Evolutionary conservation across 2,888 invertebrate genomes (phyloP).

Genomic region (Andrena flavipes): DNA sequence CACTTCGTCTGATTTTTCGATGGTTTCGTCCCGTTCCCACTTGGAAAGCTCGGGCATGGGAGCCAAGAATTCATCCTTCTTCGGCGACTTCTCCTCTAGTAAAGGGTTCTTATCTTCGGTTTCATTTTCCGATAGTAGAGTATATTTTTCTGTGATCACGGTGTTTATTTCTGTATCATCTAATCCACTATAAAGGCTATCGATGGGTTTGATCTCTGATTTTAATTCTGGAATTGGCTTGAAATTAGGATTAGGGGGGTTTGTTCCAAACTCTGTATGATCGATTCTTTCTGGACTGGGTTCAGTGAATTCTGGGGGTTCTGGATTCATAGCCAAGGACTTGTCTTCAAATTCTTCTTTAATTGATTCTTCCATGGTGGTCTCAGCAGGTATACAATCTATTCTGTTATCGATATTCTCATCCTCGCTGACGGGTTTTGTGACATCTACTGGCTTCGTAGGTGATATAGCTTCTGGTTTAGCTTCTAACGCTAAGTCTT

Average conservation of each 20-base stretch:
- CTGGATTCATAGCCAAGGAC: slow-evolving; percentile 81
- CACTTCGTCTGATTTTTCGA: slow-evolving; percentile 82
- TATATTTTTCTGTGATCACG: slow-evolving; percentile 77
- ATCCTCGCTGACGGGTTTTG: slow-evolving; percentile 63
- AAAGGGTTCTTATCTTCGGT: slow-evolving; percentile 67
- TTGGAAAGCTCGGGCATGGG: slow-evolving; percentile 93
- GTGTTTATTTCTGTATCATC: slow-evolving; percentile 81
- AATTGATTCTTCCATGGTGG: slow-evolving; percentile 49
- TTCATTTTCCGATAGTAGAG: slow-evolving; percentile 72
- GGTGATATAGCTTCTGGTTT: slow-evolving; percentile 71
- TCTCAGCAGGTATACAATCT: slow-evolving; percentile 59
- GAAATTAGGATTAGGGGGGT: slow-evolving; percentile 83
- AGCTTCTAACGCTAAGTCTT: slow-evolving; percentile 71
- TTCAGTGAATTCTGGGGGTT: slow-evolving; percentile 78
- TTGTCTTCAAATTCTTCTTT: slow-evolving; percentile 80
- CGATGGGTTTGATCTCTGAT: slow-evolving; percentile 77
- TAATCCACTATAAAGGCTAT: slow-evolving; percentile 82
- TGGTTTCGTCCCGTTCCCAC: slow-evolving; percentile 91
- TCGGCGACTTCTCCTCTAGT: slow-evolving; percentile 76
- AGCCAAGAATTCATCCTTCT: slow-evolving; percentile 88
- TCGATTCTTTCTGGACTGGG: slow-evolving; percentile 64
- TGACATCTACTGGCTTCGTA: slow-evolving; percentile 61
- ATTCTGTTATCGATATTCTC: slow-evolving; percentile 59
- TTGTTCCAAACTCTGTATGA: slow-evolving; percentile 77
- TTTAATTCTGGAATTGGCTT: slow-evolving; percentile 81